A percentile compares a stretch with the other conserved stretches of the same genome.
phyloP scores from a whole-genome alignment of 1,140 invertebrate genomes.

The Riptortus pedestris region DNA sequence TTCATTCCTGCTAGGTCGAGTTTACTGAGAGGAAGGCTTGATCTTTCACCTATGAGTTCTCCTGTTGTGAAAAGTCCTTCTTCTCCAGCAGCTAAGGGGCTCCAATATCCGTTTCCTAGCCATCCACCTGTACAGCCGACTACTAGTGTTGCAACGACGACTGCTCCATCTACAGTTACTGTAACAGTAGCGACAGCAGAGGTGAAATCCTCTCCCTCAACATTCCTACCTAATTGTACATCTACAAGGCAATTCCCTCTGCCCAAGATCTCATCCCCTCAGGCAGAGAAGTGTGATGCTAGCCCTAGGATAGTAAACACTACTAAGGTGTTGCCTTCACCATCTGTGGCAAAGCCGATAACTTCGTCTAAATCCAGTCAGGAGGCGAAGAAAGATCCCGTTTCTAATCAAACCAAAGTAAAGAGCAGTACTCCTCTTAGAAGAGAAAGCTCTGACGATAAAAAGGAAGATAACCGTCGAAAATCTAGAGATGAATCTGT shows the following conservation, averaged over 20 bases:
- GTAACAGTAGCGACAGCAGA: slow-evolving; percentile 19
- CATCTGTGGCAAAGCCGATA: neutral
- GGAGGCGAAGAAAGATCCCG: neutral
- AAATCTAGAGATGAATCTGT: slow-evolving; percentile 30
- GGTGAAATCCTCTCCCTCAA: slow-evolving; percentile 24
- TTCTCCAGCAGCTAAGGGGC: slow-evolving; percentile 44
- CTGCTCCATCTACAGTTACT: slow-evolving; percentile 27
- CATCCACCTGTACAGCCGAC: slow-evolving; percentile 46
- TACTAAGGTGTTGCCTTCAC: neutral
- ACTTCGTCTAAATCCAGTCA: neutral
- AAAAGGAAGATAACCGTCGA: slow-evolving; percentile 26
- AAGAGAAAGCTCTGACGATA: slow-evolving; percentile 29
- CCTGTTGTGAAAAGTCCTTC: slow-evolving; percentile 32
- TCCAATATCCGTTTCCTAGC: slow-evolving; percentile 72
- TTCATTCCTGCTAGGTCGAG: slow-evolving; percentile 37
- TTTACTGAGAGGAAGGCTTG: slow-evolving; percentile 29
- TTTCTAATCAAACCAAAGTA: neutral
- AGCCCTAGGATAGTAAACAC: neutral
- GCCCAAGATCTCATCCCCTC: slow-evolving; percentile 30
- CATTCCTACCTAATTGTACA: slow-evolving; percentile 28
- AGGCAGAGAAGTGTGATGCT: slow-evolving; percentile 22
- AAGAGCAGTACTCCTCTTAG: slow-evolving; percentile 17
- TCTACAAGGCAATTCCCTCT: slow-evolving; percentile 26
- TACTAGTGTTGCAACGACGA: slow-evolving; percentile 28
- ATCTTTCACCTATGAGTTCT: slow-evolving; percentile 30